Conservation (phyloP, 1,140 invertebrate species). For the Chironomus striatipennis region DNA sequence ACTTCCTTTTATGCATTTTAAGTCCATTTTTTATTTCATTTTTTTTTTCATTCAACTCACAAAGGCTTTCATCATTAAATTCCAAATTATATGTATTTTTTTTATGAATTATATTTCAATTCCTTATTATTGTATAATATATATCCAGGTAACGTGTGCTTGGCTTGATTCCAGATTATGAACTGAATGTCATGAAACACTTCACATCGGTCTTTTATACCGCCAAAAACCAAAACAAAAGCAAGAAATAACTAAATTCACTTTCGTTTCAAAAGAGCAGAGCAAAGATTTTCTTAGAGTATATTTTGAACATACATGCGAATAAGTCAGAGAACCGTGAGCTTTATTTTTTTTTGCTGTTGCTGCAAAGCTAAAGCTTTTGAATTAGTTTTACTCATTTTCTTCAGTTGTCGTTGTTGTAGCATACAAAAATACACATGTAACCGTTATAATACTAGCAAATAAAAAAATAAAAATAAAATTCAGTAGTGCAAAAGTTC, state of each 20-base stretch:
- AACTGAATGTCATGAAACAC: slow-evolving; percentile 16
- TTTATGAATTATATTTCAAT: not conserved
- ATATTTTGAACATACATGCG: slow-evolving; percentile 5
- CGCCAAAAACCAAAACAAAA: not conserved
- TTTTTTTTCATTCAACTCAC: not conserved
- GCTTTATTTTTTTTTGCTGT: not conserved
- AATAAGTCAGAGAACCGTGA: not conserved
- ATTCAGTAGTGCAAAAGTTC: too few species aligned
- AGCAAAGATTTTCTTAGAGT: slow-evolving; percentile 1
- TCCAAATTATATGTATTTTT: not conserved
- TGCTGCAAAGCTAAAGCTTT: not conserved
- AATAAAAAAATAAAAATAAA: too few species aligned
- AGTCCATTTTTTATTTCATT: not conserved
- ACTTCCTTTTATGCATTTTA: not conserved
- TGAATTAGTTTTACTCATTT: not conserved
- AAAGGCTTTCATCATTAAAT: slow-evolving; percentile 17
- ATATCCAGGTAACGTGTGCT: not conserved
- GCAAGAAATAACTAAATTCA: slow-evolving; percentile 10
- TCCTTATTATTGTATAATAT: not conserved
- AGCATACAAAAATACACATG: too few species aligned
- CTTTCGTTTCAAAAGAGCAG: slow-evolving; percentile 22
- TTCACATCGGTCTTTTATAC: slow-evolving; percentile 9
- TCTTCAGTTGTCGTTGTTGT: too few species aligned
- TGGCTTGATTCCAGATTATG: slow-evolving; percentile 17
- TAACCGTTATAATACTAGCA: too few species aligned